Percentiles rank a stretch among this genome's conserved stretches.
These are phyloP conservation scores for Sardina pilchardus DNA, from an alignment of 2,113 vertebrate species.

Conservation along the genomic window DNA sequence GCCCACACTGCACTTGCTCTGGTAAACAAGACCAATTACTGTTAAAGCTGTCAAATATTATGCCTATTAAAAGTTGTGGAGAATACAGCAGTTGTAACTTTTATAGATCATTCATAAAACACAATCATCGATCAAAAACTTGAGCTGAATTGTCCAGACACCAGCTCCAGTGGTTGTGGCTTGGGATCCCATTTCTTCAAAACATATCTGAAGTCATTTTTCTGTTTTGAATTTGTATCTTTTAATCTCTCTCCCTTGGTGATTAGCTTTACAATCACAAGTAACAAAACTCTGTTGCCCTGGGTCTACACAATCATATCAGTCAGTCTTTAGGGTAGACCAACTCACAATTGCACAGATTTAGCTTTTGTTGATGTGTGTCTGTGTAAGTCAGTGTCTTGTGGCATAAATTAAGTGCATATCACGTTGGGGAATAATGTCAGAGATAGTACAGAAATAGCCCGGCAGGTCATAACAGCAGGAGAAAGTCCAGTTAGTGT, in stretches of 20 bases:
- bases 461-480: neutral
- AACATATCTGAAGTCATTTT: too few species aligned
- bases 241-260: neutral
- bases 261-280: too few species aligned
- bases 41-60: neutral
- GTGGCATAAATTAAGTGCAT: neutral
- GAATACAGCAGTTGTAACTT: neutral
- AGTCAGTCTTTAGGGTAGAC: neutral
- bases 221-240: too few species aligned
- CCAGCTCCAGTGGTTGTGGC: neutral
- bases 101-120: neutral
- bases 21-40: neutral
- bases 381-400: neutral
- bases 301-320: too few species aligned
- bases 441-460: neutral
- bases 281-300: too few species aligned
- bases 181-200: neutral
- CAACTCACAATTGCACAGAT: neutral
- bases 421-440: neutral
- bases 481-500: neutral
- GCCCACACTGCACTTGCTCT: neutral
- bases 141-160: neutral
- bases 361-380: neutral
- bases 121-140: neutral
- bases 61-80: neutral